Base-by-base conservation (phyloP, 2,113 vertebrate genomes). In the Bos taurus region DNA sequence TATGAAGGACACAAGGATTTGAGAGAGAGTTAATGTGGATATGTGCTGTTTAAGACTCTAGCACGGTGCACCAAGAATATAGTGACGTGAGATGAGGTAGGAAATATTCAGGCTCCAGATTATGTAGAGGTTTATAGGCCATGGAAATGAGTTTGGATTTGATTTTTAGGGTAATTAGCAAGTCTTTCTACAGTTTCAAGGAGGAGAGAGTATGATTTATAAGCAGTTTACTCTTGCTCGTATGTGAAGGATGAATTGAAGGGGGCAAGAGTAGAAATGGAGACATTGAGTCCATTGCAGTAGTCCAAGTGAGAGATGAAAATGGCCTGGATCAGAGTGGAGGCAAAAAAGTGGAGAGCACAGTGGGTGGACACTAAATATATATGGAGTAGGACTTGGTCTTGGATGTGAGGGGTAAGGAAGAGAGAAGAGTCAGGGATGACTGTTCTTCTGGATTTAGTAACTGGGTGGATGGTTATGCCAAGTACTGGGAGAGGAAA, bases 131-230 rank as follows among this genome's bases (percentile, higher is more conserved):
- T 85, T 96, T 90, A 48, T 43, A 91, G 50, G n/a, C 85, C 6
- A 13, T 64, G 8, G 26, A 71, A 96, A 71, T 93, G 36, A 93
- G 36, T 89, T 94, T 96, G 84, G 19, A 77, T 90, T 89, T 97
- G n/a, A 83, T 62, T 90, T 62, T 95, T 40, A 94, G 17, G 40
- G 5, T 19, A 91, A 10, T 81, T 80, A 30, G 46, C n/a, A 92
- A 94, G 21, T 92, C 33, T 50, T 91, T 94, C 36, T 91, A 50
- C 21, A 82, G 2, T 91, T 97, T 88, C 82, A 88, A 89, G n/a
- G 82, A 94, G 52, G 71, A n/a, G 6, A 90, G 88, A 90, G 28
- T 94, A 36, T 43, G 50, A 46, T 96, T 78, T 90, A 54, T 90
- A 67, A 83, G 23, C 82, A 40, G 28, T 85, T 93, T 4, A 60